Evolutionary conservation across 2,797 vertebrate genomes (phyloP), one percentile per base, ranked within the genome.

Genomic region (Lindbergichthys nudifrons): DNA sequence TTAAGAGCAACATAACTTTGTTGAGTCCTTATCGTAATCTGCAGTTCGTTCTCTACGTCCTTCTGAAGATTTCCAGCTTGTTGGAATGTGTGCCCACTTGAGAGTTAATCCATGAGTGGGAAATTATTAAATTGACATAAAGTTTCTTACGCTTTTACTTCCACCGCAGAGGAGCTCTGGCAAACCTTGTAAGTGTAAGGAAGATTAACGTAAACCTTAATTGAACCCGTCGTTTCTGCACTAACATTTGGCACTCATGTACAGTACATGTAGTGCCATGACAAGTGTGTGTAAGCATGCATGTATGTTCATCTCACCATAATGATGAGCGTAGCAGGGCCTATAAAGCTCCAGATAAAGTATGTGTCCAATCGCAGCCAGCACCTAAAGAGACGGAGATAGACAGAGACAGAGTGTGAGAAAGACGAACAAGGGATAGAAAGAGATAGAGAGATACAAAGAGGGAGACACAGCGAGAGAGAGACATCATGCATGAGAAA

Each of bases 281-380:
- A 68, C 30, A 23, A 69, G 66, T 62, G 67, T 59, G 73, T 41
- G 63, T 58, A 54, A 56, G 66, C 82, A 70, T 81, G 69, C 57
- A 68, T 66, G 83, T 82, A 76, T 75, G 83, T 92, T 66, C 72
- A 2, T 82, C 96, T 97, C 92, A 99, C 98, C 98, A 99, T 99
- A 91, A 99, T 99, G 93, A 99, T 99, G 92, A 99, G 96, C 75
- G 98, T 99, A 58, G 98, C 98, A 1, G 98, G 98, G 89, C 98
- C 98, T 95, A 99, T 99, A 94, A 99, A 99, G 92, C 98, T 99
- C 98, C 98, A 99, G 94, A 99, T 99, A 91, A 99, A 99, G 94
- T 99, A 99, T 66, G 98, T 99, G 92, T 99, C 98, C 94, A 98
- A 94, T 78, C 98, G 95, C 39, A 99, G 95, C 98, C 98, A 99